Conservation (phyloP, 2,888 invertebrate genomes). For the Sphecodes monilicornis region DNA sequence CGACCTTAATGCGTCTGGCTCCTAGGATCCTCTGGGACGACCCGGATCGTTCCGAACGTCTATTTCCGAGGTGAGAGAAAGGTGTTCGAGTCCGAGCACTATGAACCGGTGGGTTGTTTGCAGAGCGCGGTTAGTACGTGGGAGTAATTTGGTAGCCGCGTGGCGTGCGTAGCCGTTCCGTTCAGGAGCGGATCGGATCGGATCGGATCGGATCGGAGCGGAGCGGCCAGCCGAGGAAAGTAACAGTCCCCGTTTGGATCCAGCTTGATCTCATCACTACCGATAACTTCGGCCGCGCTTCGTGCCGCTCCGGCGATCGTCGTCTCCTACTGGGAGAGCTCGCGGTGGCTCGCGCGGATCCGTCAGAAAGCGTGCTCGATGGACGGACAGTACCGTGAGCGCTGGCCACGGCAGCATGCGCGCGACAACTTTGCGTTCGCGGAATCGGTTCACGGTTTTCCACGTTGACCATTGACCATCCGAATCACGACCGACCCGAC, state of each 20-base stretch:
- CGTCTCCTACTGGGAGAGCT: constrained; percentile 48
- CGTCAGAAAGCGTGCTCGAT: constrained; percentile 67
- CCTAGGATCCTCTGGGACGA: background rate
- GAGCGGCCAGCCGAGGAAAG: constrained; percentile 4
- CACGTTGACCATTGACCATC: background rate
- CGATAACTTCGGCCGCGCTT: constrained; percentile 56
- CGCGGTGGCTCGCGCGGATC: constrained; percentile 53
- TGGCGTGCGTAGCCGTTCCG: background rate
- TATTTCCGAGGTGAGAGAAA: background rate
- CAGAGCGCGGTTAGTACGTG: background rate
- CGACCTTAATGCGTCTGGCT: background rate
- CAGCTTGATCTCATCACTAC: constrained; percentile 48
- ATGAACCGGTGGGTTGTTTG: background rate
- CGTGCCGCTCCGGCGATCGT: constrained; percentile 64
- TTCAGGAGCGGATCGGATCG: background rate
- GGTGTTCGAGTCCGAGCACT: background rate
- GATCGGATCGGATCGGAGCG: background rate
- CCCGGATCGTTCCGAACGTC: background rate
- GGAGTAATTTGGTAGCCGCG: constrained; percentile 9
- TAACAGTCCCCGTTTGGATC: constrained; percentile 16
- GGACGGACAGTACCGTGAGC: constrained; percentile 69
- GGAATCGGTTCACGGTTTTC: background rate
- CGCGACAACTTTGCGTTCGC: constrained; percentile 50
- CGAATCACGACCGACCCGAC: background rate
- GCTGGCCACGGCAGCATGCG: constrained; percentile 69